Conservation (phyloP, 2,113 vertebrate genomes). For the Tragelaphus strepsiceros region DNA sequence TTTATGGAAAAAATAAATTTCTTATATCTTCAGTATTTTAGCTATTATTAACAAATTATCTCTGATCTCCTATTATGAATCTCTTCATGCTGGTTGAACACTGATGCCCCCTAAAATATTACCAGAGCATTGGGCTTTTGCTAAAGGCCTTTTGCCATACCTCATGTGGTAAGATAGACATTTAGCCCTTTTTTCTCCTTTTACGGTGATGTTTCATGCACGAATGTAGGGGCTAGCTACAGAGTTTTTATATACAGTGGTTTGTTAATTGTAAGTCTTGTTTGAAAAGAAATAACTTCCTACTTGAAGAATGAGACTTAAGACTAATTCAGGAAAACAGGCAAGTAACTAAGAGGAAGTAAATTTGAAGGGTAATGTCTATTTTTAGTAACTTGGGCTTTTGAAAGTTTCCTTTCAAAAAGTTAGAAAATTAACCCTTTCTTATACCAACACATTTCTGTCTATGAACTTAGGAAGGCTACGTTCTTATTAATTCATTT, state of each 20-base stretch:
- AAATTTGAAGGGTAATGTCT: constrained; percentile 14
- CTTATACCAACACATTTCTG: background rate
- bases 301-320: constrained; percentile 33
- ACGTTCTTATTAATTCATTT: background rate
- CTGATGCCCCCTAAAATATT: background rate
- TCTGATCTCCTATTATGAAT: background rate
- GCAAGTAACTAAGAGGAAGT: constrained; percentile 54
- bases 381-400: constrained; percentile 46
- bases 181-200: background rate
- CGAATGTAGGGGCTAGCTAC: background rate
- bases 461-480: background rate
- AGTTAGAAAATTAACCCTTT: constrained; percentile 35
- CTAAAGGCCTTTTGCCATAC: background rate
- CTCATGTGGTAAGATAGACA: background rate
- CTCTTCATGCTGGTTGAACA: background rate
- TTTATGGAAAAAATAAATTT: background rate
- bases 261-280: background rate
- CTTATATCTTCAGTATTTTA: background rate
- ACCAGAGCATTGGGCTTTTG: background rate
- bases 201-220: background rate
- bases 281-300: constrained; percentile 47
- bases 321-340: constrained; percentile 22
- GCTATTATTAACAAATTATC: background rate
- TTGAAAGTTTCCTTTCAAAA: constrained; percentile 45
- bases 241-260: background rate